Conservation (phyloP, 1,140 invertebrate species). For the Drosophila neocordata region DNA sequence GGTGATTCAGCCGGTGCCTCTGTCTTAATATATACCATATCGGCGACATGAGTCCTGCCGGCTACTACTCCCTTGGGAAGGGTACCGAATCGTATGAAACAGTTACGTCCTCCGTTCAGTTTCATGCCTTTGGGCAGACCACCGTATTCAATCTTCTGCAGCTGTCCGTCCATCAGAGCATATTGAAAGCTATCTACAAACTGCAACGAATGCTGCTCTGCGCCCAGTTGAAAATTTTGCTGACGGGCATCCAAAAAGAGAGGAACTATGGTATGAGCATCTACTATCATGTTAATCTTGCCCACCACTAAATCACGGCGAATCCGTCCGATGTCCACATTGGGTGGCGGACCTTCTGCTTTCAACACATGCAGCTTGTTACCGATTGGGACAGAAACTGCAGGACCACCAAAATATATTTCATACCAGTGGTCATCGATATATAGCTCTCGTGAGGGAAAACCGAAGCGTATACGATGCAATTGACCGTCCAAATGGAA, state of each 20-base stretch:
- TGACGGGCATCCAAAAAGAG: constrained; percentile 94
- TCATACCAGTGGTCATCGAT: constrained; percentile 94
- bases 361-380: constrained; percentile 90
- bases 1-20: constrained; percentile 66
- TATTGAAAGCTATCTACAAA: constrained; percentile 91
- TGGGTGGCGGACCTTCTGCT: constrained; percentile 93
- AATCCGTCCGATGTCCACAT: constrained; percentile 89
- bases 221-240: constrained; percentile 91
- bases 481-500: constrained; percentile 88
- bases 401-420: constrained; percentile 95
- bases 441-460: constrained; percentile 95
- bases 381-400: constrained; percentile 91
- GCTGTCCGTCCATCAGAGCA: constrained; percentile 92
- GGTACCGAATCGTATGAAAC: constrained; percentile 92
- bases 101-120: constrained; percentile 90
- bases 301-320: constrained; percentile 91
- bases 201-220: constrained; percentile 89
- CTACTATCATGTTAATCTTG: constrained; percentile 92
- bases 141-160: constrained; percentile 94
- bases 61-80: constrained; percentile 89
- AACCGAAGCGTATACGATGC: constrained; percentile 93
- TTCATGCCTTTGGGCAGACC: constrained; percentile 94
- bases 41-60: constrained; percentile 87
- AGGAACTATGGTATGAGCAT: constrained; percentile 90
- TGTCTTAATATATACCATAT: constrained; percentile 86